A percentile compares a stretch with the other conserved stretches of the same genome.
phyloP scores from a whole-genome alignment of 1,140 invertebrate species.

The Eupeodes corollae region DNA sequence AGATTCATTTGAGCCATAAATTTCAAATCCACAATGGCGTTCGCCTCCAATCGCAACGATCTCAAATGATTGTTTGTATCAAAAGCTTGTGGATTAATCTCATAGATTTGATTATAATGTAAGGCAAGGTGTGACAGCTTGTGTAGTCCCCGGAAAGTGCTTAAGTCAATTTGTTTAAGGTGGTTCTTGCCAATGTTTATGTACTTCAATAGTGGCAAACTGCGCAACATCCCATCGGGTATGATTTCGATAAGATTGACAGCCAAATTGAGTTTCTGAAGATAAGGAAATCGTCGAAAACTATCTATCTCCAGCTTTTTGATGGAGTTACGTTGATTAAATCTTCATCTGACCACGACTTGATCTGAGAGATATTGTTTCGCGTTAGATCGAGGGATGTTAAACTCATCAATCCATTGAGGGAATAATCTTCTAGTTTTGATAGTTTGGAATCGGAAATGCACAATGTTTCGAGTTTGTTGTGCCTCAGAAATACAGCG shows the following conservation, averaged over 20 bases:
- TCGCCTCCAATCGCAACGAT: slow-evolving; percentile 20
- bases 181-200: slow-evolving; percentile 24
- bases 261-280: slow-evolving; percentile 22
- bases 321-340: slow-evolving; percentile 17
- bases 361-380: slow-evolving; percentile 20
- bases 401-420: slow-evolving; percentile 18
- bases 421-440: slow-evolving; percentile 15
- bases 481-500: slow-evolving; percentile 19
- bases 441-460: slow-evolving; percentile 16
- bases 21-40: slow-evolving; percentile 14
- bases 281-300: slow-evolving; percentile 23
- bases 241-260: slow-evolving; percentile 22
- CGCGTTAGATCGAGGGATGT: slow-evolving; percentile 18
- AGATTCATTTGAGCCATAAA: slow-evolving; percentile 17
- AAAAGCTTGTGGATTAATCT: slow-evolving; percentile 14
- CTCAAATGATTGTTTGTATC: slow-evolving; percentile 22
- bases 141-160: slow-evolving; percentile 18
- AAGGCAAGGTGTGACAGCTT: slow-evolving; percentile 21
- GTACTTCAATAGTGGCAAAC: slow-evolving; percentile 21
- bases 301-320: slow-evolving; percentile 3
- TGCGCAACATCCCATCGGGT: slow-evolving; percentile 13
- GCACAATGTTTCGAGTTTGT: slow-evolving; percentile 15
- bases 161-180: slow-evolving; percentile 14
- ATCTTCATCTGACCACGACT: slow-evolving; percentile 22
- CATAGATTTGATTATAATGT: slow-evolving; percentile 21